phyloP scores from a whole-genome alignment of 2,888 invertebrate species.

The Limenitis camilla region DNA sequence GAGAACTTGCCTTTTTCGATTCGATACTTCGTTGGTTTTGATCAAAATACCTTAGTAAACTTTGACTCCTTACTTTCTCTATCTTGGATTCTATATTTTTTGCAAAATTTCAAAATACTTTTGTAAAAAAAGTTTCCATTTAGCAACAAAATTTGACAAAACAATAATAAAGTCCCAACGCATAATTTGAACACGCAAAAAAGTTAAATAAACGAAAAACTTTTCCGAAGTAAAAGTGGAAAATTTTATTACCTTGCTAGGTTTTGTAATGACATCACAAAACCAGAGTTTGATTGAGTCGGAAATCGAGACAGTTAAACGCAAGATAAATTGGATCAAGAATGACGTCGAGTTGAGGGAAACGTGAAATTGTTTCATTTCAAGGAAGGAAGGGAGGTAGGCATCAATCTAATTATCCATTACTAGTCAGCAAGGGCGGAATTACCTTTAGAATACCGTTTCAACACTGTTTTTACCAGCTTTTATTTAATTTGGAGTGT shows the following conservation, averaged over 20 bases:
- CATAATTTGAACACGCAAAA: too few relatives aligned
- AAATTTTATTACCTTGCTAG: slow-evolving; percentile 7
- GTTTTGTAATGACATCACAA: slow-evolving; percentile 9
- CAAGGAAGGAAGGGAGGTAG: slow-evolving; percentile 7
- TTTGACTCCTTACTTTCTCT: too few relatives aligned
- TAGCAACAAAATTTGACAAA: too few relatives aligned
- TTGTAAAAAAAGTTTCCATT: too few relatives aligned
- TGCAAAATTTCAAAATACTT: too few relatives aligned
- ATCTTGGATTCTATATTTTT: too few relatives aligned
- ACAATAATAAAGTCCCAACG: too few relatives aligned
- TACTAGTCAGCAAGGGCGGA: neutral
- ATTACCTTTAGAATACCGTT: neutral
- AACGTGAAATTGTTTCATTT: slow-evolving; percentile 14
- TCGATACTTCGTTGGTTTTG: too few relatives aligned
- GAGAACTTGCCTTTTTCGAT: too few relatives aligned
- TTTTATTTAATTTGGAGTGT: neutral
- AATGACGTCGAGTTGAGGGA: slow-evolving; percentile 7
- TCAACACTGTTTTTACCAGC: neutral
- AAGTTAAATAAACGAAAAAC: neutral
- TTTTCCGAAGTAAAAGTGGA: neutral
- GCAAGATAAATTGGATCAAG: slow-evolving; percentile 15
- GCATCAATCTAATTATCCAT: slow-evolving; percentile 8
- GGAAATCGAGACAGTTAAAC: slow-evolving; percentile 17
- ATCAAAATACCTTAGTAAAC: too few relatives aligned
- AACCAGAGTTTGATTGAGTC: slow-evolving; percentile 12